Evolutionary conservation across 2,113 vertebrate genomes (phyloP).

Genomic region (Glaucidium brasilianum): DNA sequence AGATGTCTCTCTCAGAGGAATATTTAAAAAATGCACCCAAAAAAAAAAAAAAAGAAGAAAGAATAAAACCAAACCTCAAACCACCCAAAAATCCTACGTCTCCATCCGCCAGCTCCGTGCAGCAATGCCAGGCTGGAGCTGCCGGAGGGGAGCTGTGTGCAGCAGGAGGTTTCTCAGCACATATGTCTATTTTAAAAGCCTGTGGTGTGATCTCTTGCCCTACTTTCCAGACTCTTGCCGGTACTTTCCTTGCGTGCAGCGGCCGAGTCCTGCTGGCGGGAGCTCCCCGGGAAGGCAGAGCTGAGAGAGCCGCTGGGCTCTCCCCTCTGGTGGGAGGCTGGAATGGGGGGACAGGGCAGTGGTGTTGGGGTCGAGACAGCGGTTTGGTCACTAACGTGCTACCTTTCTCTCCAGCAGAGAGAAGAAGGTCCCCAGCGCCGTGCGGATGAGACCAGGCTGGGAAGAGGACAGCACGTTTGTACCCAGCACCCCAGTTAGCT

Average conservation of each 20-base stretch:
- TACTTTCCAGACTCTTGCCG: constrained; percentile 50
- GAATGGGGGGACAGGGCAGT: background rate
- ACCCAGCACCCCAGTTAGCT: background rate
- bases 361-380: background rate
- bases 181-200: constrained; percentile 45
- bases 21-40: background rate
- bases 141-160: constrained; percentile 11
- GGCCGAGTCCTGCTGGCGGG: background rate
- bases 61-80: too few relatives aligned
- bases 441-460: background rate
- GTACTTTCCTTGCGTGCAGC: constrained; percentile 8
- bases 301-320: background rate
- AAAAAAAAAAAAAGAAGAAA: accelerated
- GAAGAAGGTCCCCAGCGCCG: background rate
- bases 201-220: constrained; percentile 49
- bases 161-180: constrained; percentile 10
- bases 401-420: background rate
- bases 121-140: background rate
- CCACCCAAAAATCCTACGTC: background rate
- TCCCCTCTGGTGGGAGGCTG: background rate
- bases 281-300: background rate
- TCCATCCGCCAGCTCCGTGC: background rate
- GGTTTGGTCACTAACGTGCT: background rate
- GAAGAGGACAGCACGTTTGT: background rate
- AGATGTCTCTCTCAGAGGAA: background rate